Evolutionary conservation across 1,140 invertebrate genomes (phyloP).

Genomic region (Drosophila setifemur): DNA sequence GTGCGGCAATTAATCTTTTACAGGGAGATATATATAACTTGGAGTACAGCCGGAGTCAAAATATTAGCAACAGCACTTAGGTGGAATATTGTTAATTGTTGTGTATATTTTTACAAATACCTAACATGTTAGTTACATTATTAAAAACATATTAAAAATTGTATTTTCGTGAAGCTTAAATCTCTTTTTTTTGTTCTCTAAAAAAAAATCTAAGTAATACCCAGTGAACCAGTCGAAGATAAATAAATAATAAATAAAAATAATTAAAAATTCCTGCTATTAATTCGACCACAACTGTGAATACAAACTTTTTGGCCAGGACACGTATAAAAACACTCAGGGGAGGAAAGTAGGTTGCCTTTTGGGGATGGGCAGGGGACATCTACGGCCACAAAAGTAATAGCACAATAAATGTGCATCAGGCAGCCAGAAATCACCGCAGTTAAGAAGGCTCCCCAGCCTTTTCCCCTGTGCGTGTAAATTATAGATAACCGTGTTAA

Average conservation of each 20-base stretch:
- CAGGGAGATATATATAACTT: conserved; percentile 18
- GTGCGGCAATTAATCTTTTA: conserved; percentile 68
- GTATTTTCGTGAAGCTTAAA: too few relatives aligned
- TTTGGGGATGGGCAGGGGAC: conserved; percentile 19
- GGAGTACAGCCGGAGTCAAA: neutral
- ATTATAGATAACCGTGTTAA: conserved; percentile 79
- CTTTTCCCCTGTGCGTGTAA: conserved; percentile 52
- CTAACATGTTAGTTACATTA: too few relatives aligned
- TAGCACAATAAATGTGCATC: conserved; percentile 73
- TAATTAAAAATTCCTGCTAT: too few relatives aligned
- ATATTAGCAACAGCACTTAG: neutral
- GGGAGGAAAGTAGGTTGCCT: conserved; percentile 25
- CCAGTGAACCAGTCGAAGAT: too few relatives aligned
- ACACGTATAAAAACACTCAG: conserved; percentile 53
- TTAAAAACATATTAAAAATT: too few relatives aligned
- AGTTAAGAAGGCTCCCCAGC: conserved; percentile 4
- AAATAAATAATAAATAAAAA: neutral
- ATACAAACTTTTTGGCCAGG: conserved; percentile 14
- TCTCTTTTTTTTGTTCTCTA: too few relatives aligned
- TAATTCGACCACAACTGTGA: neutral
- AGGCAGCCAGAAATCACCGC: conserved; percentile 47
- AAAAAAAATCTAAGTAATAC: too few relatives aligned
- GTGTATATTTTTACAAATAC: neutral
- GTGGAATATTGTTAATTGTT: too few relatives aligned
- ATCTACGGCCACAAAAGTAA: conserved; percentile 43